phyloP scores from a whole-genome alignment of 2,888 invertebrate species.

The Bibio marci region DNA sequence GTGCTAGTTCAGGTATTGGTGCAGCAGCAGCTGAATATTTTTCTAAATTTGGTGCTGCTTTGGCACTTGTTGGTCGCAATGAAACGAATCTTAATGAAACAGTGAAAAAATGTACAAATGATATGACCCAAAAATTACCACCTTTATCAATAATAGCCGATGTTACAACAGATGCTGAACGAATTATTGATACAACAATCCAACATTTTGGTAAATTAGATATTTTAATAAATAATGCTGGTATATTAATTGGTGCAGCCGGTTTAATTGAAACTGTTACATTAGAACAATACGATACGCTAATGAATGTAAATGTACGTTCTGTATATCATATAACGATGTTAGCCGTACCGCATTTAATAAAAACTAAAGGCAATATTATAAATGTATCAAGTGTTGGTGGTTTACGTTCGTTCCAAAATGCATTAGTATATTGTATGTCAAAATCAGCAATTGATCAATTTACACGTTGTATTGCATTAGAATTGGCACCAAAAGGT shows the following conservation, averaged over 20 bases:
- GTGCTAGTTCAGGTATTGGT: slow-evolving; percentile 64
- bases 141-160: slow-evolving; percentile 1
- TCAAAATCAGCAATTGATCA: slow-evolving; percentile 92
- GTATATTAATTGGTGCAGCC: slow-evolving; percentile 44
- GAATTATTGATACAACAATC: slow-evolving; percentile 51
- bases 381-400: slow-evolving; percentile 93
- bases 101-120: slow-evolving; percentile 34
- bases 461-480: slow-evolving; percentile 78
- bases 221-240: slow-evolving; percentile 82
- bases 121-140: no score
- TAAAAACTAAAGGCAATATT: slow-evolving; percentile 71
- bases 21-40: slow-evolving; percentile 49
- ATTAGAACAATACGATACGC: slow-evolving; percentile 71
- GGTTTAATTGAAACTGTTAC: slow-evolving; percentile 76
- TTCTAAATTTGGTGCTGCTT: slow-evolving; percentile 40
- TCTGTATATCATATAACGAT: slow-evolving; percentile 68
- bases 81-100: slow-evolving; percentile 44
- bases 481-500: slow-evolving; percentile 66
- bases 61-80: slow-evolving; percentile 53
- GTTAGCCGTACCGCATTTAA: slow-evolving; percentile 72
- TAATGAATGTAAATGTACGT: slow-evolving; percentile 81
- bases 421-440: slow-evolving; percentile 78
- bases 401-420: slow-evolving; percentile 78
- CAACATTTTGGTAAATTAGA: slow-evolving; percentile 60
- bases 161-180: neutral